Evolutionary conservation across 2,888 invertebrate species (phyloP).

Genomic region (Dichetophora obliterata): DNA sequence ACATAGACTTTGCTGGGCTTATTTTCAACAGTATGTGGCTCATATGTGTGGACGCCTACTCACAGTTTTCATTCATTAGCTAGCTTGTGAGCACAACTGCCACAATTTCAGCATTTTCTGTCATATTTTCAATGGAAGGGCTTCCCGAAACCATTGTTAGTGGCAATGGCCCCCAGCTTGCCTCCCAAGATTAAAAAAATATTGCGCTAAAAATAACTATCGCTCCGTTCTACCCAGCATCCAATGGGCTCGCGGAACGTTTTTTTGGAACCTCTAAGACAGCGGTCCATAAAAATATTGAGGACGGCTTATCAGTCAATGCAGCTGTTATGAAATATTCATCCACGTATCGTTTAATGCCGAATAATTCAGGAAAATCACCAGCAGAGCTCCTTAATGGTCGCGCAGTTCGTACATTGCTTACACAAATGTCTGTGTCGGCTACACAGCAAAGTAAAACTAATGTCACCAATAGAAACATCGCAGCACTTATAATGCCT

Average conservation of each 20-base stretch:
- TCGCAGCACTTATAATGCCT: not conserved
- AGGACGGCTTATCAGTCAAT: too few relatives aligned
- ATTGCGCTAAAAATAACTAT: slow-evolving; percentile 45
- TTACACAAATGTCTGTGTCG: slow-evolving; percentile 6
- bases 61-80: slow-evolving; percentile 40
- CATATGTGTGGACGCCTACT: slow-evolving; percentile 45
- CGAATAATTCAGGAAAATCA: slow-evolving; percentile 34
- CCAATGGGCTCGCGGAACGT: too few relatives aligned
- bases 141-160: slow-evolving; percentile 50
- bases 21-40: slow-evolving; percentile 49
- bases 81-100: slow-evolving; percentile 26
- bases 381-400: slow-evolving; percentile 39
- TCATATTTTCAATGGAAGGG: slow-evolving; percentile 54
- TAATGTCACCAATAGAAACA: not conserved
- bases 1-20: slow-evolving; percentile 68
- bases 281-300: slow-evolving; percentile 36
- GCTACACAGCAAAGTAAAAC: too few relatives aligned
- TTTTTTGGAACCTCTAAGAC: slow-evolving; percentile 18
- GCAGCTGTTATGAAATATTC: slow-evolving; percentile 3
- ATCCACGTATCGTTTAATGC: slow-evolving; percentile 32
- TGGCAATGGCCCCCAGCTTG: slow-evolving; percentile 53
- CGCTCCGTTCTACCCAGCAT: too few relatives aligned
- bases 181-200: slow-evolving; percentile 47
- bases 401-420: slow-evolving; percentile 26
- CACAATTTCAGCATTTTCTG: not conserved